phyloP scores from a whole-genome alignment of 2,797 vertebrate genomes.

The Trachurus trachurus region DNA sequence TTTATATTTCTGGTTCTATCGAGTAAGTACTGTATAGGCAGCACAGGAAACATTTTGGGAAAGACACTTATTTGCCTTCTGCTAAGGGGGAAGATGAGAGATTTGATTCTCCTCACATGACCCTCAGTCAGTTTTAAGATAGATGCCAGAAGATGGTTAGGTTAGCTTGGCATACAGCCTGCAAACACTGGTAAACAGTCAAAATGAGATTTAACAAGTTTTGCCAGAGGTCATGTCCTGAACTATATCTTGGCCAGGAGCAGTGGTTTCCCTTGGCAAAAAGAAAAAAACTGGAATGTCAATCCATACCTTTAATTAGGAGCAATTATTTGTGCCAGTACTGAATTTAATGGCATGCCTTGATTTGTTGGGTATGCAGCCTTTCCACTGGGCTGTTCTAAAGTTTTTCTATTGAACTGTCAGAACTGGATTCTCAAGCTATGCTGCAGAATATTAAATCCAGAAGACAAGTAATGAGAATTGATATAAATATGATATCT shows the following conservation, averaged over 20 bases:
- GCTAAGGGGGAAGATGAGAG: too few species aligned
- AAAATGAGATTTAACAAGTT: background rate
- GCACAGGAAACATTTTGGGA: background rate
- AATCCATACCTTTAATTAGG: background rate
- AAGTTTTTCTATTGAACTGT: background rate
- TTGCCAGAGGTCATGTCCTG: background rate
- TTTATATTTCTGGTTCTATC: background rate
- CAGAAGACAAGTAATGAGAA: slow-evolving; percentile 6
- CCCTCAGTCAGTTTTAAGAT: background rate
- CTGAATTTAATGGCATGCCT: background rate
- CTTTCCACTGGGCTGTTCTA: background rate
- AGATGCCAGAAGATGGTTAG: background rate
- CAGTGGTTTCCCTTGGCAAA: background rate
- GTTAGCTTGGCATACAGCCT: background rate
- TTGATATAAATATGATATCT: slow-evolving; percentile 7
- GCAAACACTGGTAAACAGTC: background rate
- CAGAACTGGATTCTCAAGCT: background rate
- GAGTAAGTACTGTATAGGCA: background rate
- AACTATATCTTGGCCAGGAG: background rate
- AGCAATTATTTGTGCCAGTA: background rate
- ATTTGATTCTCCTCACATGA: background rate
- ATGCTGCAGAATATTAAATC: background rate
- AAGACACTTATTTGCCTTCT: background rate
- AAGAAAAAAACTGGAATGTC: background rate
- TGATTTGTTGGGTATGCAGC: background rate